Base-by-base conservation (phyloP, 2,113 vertebrate species). In the Tetrao urogallus region DNA sequence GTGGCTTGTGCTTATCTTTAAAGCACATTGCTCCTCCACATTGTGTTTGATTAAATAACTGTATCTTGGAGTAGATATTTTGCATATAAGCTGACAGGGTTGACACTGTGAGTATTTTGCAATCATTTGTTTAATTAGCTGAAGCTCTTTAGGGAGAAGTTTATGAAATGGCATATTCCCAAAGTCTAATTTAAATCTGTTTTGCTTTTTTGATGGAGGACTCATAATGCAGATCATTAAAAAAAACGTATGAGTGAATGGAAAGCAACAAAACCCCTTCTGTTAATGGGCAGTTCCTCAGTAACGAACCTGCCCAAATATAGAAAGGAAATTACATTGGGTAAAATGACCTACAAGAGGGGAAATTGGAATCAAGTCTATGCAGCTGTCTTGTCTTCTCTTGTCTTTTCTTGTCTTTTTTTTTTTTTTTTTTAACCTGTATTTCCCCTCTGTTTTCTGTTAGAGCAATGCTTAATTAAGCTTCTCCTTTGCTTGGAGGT, bases 91-190 rank as follows among this genome's bases (percentile, higher is more conserved):
- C 90, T 92, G 84, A 90, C 86, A 87, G 81, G 65, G 67, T 87
- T 95, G 96, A 97, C 92, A 95, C 79, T 65, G 47, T 79, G 85
- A 76, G 74, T 95, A 89, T 97, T 98, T 97, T 97, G 88, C 95
- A 95, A 96, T 97, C 89, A 96, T 97, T 97, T 97, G 93, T 97
- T 98, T 98, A 97, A 97, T 98, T 98, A 97, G 88, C 94, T 95
- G 91, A 88, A 96, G 92, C 84, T 97, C 97, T 97, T 89, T 86
- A 88, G 97, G 94, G 97, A 96, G 91, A 94, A 90, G 81, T 94
- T 96, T 93, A 92, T 94, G 95, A 97, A 97, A 97, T 96, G 93
- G 92, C 95, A 84, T 88, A 86, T 72, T 95, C 86, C 91, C 90
- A 95, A 93, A 95, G 61, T 86, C 89, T 90, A 73, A 97, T 95